Evolutionary conservation across 2,113 vertebrate species (phyloP).

Genomic region (Spilogale gracilis): DNA sequence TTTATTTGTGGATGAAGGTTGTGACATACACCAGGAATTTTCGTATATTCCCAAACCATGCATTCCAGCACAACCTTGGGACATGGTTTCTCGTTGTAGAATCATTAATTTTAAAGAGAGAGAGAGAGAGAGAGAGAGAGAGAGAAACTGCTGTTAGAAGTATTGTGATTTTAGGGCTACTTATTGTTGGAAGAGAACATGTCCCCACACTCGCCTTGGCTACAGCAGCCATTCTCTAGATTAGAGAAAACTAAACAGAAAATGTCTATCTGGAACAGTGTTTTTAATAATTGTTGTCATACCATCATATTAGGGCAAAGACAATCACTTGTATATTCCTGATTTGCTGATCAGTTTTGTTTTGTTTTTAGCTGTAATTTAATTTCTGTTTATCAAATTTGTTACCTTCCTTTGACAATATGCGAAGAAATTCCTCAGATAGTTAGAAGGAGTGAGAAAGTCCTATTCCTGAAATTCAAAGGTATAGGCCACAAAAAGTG

Average conservation of each 20-base stretch:
- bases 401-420: background rate
- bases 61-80: background rate
- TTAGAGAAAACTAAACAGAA: constrained; percentile 11
- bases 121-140: background rate
- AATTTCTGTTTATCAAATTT: background rate
- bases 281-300: background rate
- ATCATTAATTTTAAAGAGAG: background rate
- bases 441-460: background rate
- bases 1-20: background rate
- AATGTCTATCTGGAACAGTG: background rate
- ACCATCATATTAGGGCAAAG: constrained; percentile 48
- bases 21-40: background rate
- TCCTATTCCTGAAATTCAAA: background rate
- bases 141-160: background rate
- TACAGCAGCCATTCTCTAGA: background rate
- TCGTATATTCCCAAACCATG: background rate
- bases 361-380: background rate
- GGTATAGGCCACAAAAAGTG: background rate
- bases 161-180: background rate
- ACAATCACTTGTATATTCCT: constrained; percentile 50
- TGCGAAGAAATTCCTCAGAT: background rate
- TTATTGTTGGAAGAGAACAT: background rate
- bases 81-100: background rate
- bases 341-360: background rate
- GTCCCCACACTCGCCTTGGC: background rate